Evolutionary conservation across 2,797 vertebrate genomes (phyloP), one percentile per base, ranked within the genome.

Genomic region (Philypnodon macrostomus): DNA sequence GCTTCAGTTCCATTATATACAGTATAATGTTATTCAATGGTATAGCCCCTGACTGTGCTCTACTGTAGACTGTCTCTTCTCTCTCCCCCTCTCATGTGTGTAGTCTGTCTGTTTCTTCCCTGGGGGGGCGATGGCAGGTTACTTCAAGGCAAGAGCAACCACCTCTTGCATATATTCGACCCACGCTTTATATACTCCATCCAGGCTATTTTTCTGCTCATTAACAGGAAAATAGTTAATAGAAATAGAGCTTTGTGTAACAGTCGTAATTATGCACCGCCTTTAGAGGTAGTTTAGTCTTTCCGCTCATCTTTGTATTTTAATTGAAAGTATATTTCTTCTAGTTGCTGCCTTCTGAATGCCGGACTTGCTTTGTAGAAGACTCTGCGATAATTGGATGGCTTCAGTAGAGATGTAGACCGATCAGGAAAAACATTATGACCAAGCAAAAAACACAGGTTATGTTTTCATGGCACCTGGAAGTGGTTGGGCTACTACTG

Each of bases 71-170:
- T 71, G 48, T 74, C 65, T 74, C 63, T 64, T 79, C 48, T 79
- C 21, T 53, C 12, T 64, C 30, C 69, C 64, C 57, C 39, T 64
- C 63, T 37, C 40, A 33, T 69, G 59, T 70, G 24, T 41, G 35
- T 75, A 80, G 82, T 84, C 81, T 83, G 70, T 84, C 81, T 79
- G 77, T 86, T 69, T 83, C 86, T 58, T 86, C 85, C 79, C 80
- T 88, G 77, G 82, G 85, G 79, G 79, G 85, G 77, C 73, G 85
- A 63, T 87, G 83, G 86, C 86, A 85, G 84, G 75, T 87, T 73
- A 80, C 77, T 40, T 81, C 84, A 83, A 88, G 86, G 85, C 85
- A 88, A 88, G 86, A 84, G 83, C 86, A 85, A 79, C 85, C 79
- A 81, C 82, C 81, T 79, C 49, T 59, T 50, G 31, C 68, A 17